Base-by-base conservation (phyloP, 1,140 invertebrate species). In the Drosophila nebulosa region DNA sequence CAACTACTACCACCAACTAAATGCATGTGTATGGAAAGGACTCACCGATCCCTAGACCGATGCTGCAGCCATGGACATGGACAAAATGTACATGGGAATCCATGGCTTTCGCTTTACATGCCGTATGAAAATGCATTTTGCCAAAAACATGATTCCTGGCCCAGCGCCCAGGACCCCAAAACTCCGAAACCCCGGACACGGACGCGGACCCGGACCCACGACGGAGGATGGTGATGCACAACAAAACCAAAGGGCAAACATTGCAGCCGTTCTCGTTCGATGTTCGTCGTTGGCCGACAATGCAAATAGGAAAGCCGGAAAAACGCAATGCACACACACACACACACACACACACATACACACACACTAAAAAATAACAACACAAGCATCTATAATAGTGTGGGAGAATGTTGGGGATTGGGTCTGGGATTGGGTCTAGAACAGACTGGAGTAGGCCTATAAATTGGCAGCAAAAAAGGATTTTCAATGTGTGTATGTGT, bases 121-220 rank as follows among this genome's bases (percentile, higher is more conserved):
- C 71, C 78, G 79, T 81, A 83, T 88, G 83, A 76, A 88, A 88
- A 88, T 88, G 83, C 83, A 88, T 88, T 88, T 88, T 78, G 83
- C 70, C 83, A 86, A 86, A 88, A 88, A 86, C 81, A 86, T 81
- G 81, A 86, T 74, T 77, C 59, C 65, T 67, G 72, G 50, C 51
- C 51, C 62, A 72, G 26, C 68, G 46, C 53, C 22, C 7, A 39
- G 24, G 7, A 14, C n/a, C 4, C 27, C 27, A 16, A 42, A 12
- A 59, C 6, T 10, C 10, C 21, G 2, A 6, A 26, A 30, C 27
- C 12, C 7, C n/a, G n/a, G n/a, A n/a, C n/a, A n/a, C n/a, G n/a
- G n/a, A n/a, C n/a, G n/a, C n/a, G n/a, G n/a, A n/a, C n/a, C 14
- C 4, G 9, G 39, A 12, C 9, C 18, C 46, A 4, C 53, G 42